Base-by-base conservation (phyloP, 2,113 vertebrate species). In the Cyanoliseus patagonus region DNA sequence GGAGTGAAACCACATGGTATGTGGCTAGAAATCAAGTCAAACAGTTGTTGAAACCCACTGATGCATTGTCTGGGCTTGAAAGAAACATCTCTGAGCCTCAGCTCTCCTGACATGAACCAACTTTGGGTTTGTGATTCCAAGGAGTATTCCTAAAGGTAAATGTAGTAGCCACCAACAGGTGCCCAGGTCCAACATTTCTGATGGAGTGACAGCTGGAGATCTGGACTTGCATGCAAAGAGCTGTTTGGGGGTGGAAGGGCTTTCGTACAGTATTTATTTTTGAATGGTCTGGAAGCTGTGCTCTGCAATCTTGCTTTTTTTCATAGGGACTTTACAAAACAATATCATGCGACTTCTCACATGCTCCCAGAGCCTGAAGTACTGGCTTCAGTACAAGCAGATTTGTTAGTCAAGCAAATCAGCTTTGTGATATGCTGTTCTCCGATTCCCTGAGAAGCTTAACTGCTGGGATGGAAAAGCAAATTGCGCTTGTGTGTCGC, bases 291-390 rank as follows among this genome's bases (percentile, higher is more conserved):
- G 88, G 59, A 91, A 92, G 92, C 41, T 92, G 52, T 95, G 96
- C 81, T 85, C 79, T 84, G 77, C 39, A 37, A 13, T 62, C 19
- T 41, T 42, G 44, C 9, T 61, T 37, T 75, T 63, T 72, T 80
- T 52, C 2, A 9, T 46, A 72, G 35, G 68, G 73, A 76, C 70
- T 90, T 88, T 42, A 80, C 70, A 80, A 82, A 96, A 82, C 79
- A 92, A 3, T 44, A 80, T 69, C 93, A 92, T 92, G 95, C 94
- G 96, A 90, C 90, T 33, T 42, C 79, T 96, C 94, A 90, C 94
- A 92, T 69, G 95, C 51, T 95, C 22, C 35, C 72, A 67, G 83
- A 94, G 95, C 92, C 88, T 95, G 89, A 86, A 97, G 66, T 79
- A 70, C 90, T 70, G 78, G 74, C 93, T 89, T 95, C 86, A 86